Evolutionary conservation across 2,797 vertebrate species (phyloP).

Genomic region (Arctocebus calabarensis): DNA sequence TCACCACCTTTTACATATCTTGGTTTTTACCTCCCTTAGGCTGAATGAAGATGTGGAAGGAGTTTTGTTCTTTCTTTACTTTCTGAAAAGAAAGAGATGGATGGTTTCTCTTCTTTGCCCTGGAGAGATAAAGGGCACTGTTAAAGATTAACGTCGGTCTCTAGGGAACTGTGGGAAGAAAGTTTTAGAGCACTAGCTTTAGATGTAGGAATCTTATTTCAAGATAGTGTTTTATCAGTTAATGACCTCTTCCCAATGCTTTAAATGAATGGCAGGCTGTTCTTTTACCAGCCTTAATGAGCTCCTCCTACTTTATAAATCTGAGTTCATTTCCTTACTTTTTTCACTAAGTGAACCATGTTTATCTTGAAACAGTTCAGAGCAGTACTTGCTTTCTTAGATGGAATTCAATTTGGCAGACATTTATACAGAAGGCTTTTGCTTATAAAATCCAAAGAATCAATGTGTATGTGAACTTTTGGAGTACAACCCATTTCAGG

Average conservation of each 20-base stretch:
- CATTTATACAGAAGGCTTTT: not conserved
- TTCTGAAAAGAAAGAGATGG: not conserved
- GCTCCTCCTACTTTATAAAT: not conserved
- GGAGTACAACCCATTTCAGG: not conserved
- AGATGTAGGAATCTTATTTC: not conserved
- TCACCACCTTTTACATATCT: not conserved
- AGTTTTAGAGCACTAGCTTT: constrained; percentile 1
- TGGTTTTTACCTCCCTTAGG: not conserved
- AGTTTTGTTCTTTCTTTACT: not conserved
- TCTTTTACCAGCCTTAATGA: not conserved
- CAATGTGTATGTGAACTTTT: not conserved
- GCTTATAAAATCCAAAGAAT: not conserved
- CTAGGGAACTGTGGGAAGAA: not conserved
- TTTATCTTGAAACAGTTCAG: not conserved
- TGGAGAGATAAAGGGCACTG: not conserved
- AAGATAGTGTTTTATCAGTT: not conserved
- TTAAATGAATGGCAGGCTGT: not conserved
- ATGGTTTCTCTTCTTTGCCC: not conserved
- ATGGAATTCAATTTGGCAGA: not conserved
- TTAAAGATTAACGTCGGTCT: not conserved
- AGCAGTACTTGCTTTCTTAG: not conserved
- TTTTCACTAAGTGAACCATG: not conserved
- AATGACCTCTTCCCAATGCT: not conserved
- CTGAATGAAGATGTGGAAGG: not conserved
- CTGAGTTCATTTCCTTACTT: not conserved